Evolutionary conservation across 2,888 invertebrate species (phyloP), one percentile per base, ranked within the genome.

Genomic region (Nesidiocoris tenuis): DNA sequence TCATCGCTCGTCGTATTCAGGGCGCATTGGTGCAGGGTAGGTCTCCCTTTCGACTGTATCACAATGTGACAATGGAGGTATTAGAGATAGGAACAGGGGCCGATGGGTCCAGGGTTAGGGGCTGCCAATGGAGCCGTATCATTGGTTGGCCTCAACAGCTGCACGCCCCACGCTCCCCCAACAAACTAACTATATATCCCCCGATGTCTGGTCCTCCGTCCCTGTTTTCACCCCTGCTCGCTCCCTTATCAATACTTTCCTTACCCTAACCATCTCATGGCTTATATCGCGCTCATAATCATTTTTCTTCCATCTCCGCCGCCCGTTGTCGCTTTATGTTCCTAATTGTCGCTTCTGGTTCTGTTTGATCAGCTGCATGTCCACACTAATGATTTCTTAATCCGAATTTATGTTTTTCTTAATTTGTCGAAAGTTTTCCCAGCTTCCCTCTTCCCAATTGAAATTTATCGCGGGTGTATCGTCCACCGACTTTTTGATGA

Each of bases 41-140:
- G 39, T 61, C 61, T 61, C 72, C 68, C 75, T 63, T 59, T 61
- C 63, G 61, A 68, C 64, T 75, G 75, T 75, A 75, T 75, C 75
- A 75, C 67, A 65, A 65, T 74, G 75, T 70, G 68, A 75, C 75
- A 75, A 75, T 75, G 75, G 75, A 39, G 75, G 75, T 75, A 75
- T 75, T 75, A 75, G 55, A 67, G 68, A 68, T 75, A 68, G 61
- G 68, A 74, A 72, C 61, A 54, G 70, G 70, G 21, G 63, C 21
- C 12, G 9, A 17, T 18, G 70, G 64, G 64, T 17, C 39, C 12
- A 3, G 39, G 39, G 39, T 39, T 39, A 56, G 64, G 72, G 56
- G 74, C n/a, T 18, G 55, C 18, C 39, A 18, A 64, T 56, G 66
- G 39, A n/a, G 57, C 54, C 63, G 59, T 65, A 65, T 65, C 74